Percentiles rank a stretch among this genome's conserved stretches.
Evolutionary conservation across 2,113 vertebrate species (phyloP).

Genomic region (Pteronura brasiliensis): DNA sequence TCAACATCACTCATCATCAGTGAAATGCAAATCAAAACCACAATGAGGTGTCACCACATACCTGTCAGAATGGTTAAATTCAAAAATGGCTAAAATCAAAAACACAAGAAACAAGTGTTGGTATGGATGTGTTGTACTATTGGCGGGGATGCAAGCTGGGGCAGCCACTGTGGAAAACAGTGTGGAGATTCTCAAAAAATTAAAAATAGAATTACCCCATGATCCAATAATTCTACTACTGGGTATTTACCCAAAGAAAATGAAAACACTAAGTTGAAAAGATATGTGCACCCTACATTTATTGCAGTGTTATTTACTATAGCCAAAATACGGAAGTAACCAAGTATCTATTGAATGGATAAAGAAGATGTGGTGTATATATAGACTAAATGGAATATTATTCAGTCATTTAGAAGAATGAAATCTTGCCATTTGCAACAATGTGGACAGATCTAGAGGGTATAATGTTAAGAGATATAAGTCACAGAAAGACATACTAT

Average conservation of each 20-base stretch:
- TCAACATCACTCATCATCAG: background rate
- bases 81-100: background rate
- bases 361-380: background rate
- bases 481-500: background rate
- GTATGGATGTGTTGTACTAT: background rate
- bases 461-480: background rate
- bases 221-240: background rate
- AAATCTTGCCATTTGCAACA: background rate
- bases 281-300: background rate
- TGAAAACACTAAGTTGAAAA: background rate
- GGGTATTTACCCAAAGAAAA: background rate
- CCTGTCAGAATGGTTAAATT: background rate
- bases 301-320: background rate
- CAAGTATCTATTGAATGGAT: background rate
- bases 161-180: background rate
- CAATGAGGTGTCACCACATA: background rate
- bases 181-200: background rate
- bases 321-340: background rate
- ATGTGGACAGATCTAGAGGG: background rate
- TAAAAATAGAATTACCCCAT: background rate
- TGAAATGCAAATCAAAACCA: background rate
- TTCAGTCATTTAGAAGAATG: background rate
- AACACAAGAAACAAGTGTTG: background rate
- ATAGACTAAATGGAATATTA: background rate
- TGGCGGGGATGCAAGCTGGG: background rate